Percentiles rank a stretch among this genome's conserved stretches.
These are phyloP conservation scores for Rhynchomys soricoides DNA, from an alignment of 2,113 vertebrate genomes.

Conservation along the genomic window DNA sequence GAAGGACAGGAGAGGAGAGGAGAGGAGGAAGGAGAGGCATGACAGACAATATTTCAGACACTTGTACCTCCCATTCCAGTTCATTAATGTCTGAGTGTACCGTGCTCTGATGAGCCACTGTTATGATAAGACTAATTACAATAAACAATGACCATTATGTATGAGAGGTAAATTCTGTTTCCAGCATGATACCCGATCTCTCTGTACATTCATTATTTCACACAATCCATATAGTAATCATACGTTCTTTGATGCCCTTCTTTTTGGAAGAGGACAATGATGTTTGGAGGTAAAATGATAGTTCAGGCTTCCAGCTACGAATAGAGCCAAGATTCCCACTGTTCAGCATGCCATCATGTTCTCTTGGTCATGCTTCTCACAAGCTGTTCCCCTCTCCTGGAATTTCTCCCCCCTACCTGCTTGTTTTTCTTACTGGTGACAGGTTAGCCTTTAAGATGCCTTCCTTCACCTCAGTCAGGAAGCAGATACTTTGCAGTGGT, in stretches of 20 bases:
- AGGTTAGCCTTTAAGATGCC: background rate
- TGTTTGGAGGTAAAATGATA: background rate
- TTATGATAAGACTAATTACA: background rate
- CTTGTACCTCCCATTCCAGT: background rate
- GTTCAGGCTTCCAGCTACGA: background rate
- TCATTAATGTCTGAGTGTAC: background rate
- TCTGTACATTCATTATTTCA: background rate
- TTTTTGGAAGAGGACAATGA: background rate
- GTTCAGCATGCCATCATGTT: background rate
- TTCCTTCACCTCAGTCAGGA: background rate
- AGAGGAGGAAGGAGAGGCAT: too few species aligned
- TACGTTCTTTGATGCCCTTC: background rate
- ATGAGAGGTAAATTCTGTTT: background rate
- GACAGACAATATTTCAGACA: background rate
- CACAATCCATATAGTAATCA: background rate
- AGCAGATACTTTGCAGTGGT: background rate
- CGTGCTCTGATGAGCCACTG: background rate
- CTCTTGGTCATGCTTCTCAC: background rate
- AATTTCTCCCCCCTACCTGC: constrained; percentile 3
- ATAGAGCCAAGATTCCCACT: background rate
- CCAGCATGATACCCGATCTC: background rate
- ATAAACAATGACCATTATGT: background rate
- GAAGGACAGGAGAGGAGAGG: rapidly evolving
- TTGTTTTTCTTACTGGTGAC: background rate
- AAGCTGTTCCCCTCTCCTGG: constrained; percentile 17